phyloP scores from a whole-genome alignment of 2,888 invertebrate species.

The Ophraella communa region DNA sequence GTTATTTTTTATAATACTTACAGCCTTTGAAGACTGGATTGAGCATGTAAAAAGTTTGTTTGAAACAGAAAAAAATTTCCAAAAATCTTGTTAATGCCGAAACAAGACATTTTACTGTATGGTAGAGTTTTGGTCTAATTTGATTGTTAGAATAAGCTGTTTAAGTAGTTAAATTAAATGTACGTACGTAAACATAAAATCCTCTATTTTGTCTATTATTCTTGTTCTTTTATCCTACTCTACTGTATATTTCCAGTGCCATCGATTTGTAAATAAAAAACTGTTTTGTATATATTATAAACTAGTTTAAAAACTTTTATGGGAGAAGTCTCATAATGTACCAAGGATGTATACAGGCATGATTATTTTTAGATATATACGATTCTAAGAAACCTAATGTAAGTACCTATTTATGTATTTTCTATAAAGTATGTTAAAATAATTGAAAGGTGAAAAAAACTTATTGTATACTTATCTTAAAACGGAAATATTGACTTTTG shows the following conservation, averaged over 20 bases:
- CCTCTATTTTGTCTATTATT: constrained; percentile 34
- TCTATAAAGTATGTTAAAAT: constrained; percentile 46
- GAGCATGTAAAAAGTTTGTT: no score
- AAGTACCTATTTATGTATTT: constrained; percentile 45
- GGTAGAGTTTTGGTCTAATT: neutral
- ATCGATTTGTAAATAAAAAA: constrained; percentile 30
- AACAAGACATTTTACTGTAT: no score
- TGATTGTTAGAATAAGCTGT: neutral
- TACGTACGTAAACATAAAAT: constrained; percentile 9
- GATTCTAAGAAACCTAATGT: constrained; percentile 24
- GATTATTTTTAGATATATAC: constrained; percentile 54
- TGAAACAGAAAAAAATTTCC: no score
- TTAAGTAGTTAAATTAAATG: neutral
- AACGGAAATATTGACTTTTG: constrained; percentile 9
- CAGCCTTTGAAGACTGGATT: no score
- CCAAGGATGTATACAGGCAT: constrained; percentile 57
- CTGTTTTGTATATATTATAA: constrained; percentile 27
- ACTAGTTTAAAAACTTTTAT: constrained; percentile 21
- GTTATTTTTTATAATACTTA: no score
- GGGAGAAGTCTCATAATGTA: constrained; percentile 45
- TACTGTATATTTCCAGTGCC: constrained; percentile 48
- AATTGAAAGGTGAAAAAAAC: constrained; percentile 37
- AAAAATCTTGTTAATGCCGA: no score
- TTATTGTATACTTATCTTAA: constrained; percentile 31
- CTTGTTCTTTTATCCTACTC: constrained; percentile 24